These are phyloP conservation scores for Phrynocephalus versicolor DNA, from an alignment of 2,113 vertebrate species.

Conservation along the genomic window DNA sequence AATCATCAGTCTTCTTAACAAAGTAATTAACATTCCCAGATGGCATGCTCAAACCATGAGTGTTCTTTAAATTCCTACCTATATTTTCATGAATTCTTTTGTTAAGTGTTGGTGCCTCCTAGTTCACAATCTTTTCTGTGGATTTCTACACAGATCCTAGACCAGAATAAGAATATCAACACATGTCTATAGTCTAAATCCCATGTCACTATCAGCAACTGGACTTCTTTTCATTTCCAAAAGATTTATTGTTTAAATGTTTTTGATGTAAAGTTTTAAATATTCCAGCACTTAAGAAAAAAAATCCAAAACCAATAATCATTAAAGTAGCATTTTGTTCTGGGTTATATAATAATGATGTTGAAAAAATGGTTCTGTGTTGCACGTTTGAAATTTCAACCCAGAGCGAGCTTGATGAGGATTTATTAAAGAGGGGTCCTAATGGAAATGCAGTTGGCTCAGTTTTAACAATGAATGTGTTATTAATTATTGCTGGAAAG, in stretches of 20 bases:
- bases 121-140: too few relatives aligned
- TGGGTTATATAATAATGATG: not conserved
- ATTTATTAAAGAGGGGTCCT: not conserved
- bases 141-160: not conserved
- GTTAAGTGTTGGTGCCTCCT: too few relatives aligned
- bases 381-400: slow-evolving; percentile 17
- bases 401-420: slow-evolving; percentile 10
- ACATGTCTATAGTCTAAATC: too few relatives aligned
- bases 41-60: not conserved
- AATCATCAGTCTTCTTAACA: not conserved
- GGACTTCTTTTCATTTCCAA: not conserved
- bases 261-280: not conserved
- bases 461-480: not conserved
- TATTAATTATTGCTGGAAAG: slow-evolving; percentile 27
- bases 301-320: not conserved
- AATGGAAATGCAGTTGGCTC: not conserved
- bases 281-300: not conserved
- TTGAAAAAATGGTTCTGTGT: not conserved
- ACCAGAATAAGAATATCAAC: not conserved
- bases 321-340: not conserved
- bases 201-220: not conserved
- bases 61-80: not conserved
- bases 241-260: not conserved
- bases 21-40: not conserved
- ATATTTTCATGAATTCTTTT: not conserved